Evolutionary conservation across 2,797 vertebrate genomes (phyloP).

Genomic region (Vireo griseus): DNA sequence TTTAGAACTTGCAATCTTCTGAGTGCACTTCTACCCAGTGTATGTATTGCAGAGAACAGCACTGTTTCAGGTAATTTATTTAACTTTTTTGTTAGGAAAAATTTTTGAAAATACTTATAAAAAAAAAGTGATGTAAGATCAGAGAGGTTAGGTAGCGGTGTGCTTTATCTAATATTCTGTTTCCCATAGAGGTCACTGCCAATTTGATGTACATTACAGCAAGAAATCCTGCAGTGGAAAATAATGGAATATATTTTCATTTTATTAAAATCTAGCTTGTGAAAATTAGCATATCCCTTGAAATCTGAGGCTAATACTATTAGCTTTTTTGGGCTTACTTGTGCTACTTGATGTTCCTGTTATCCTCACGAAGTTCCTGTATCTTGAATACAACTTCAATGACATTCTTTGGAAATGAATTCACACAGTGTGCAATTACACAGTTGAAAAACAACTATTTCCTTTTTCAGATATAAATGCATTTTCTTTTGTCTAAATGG

Average conservation of each 20-base stretch:
- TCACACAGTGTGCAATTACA: neutral
- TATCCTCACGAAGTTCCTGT: neutral
- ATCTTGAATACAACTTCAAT: neutral
- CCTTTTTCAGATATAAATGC: neutral
- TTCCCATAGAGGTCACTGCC: neutral
- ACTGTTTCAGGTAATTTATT: neutral
- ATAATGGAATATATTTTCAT: neutral
- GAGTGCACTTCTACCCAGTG: neutral
- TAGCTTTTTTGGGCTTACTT: neutral
- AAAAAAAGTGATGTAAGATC: neutral
- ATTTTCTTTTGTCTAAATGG: neutral
- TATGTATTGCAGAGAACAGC: neutral
- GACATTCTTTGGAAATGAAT: neutral
- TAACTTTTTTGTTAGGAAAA: neutral
- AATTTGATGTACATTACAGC: neutral
- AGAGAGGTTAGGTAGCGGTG: neutral
- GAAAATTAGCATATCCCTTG: neutral
- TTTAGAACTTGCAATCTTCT: neutral
- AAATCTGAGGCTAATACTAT: neutral
- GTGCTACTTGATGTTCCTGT: neutral
- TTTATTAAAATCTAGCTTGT: neutral
- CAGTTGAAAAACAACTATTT: neutral
- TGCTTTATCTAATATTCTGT: neutral
- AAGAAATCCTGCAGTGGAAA: neutral
- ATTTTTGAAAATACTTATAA: neutral